Percentiles rank a stretch among this genome's conserved stretches.
Evolutionary conservation across 2,888 invertebrate genomes (phyloP).

Genomic region (Amiota communis): DNA sequence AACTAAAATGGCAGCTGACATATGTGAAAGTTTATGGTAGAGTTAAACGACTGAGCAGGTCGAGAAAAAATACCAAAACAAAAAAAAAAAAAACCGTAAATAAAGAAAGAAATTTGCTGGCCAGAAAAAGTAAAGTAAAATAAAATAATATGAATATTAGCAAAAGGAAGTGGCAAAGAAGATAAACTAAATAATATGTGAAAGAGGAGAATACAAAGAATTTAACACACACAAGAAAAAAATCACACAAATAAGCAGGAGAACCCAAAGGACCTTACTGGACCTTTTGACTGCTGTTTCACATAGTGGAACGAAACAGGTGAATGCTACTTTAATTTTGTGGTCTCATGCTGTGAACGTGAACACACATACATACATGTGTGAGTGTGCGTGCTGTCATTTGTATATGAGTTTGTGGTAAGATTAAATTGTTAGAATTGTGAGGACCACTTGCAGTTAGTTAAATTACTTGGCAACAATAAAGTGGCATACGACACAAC

Average conservation of each 20-base stretch:
- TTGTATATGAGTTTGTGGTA: conserved; percentile 26
- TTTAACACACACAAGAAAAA: background rate
- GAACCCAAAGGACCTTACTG: no score
- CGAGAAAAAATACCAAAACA: background rate
- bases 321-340: conserved; percentile 35
- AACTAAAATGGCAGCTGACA: conserved; percentile 66
- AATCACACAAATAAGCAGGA: no score
- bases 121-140: background rate
- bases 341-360: conserved; percentile 32
- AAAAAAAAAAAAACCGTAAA: background rate
- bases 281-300: background rate
- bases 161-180: background rate
- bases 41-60: background rate
- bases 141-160: background rate
- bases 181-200: background rate
- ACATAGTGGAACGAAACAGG: conserved; percentile 8
- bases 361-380: background rate
- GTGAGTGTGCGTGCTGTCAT: conserved; percentile 21
- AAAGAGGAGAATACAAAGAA: background rate
- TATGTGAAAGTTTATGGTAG: conserved; percentile 57
- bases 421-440: background rate
- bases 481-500: conserved; percentile 59
- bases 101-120: background rate
- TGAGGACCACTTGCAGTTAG: conserved; percentile 45
- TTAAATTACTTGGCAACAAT: conserved; percentile 69